Evolutionary conservation across 2,113 vertebrate species (phyloP), one percentile per base, ranked within the genome.

Genomic region (Sitta europaea): DNA sequence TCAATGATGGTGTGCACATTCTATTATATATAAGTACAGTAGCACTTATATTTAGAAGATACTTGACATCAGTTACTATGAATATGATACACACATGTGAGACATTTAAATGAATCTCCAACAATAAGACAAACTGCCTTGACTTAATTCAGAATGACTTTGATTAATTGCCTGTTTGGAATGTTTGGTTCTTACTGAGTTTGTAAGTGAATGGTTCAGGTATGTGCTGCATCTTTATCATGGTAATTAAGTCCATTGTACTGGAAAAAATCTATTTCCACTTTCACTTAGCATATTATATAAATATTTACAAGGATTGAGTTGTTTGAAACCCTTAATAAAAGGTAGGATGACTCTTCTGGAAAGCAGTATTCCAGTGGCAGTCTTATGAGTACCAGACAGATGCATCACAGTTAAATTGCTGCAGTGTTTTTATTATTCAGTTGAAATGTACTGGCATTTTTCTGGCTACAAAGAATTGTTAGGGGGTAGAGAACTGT

Each of bases 301-400:
- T 68, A 91, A 94, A 95, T 96, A 62, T 80, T 89, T 89, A 42
- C 28, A 42, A 89, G 33, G 77, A 68, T 38, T 61, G 70, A 92
- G 48, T 76, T 81, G n/a, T 24, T 66, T 88, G 53, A 91, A 73
- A 54, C 14, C 42, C 57, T 83, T 83, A 62, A 19, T 67, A 79
- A 62, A 79, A 58, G n/a, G 15, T n/a, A 22, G 18, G 48, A 42
- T 38, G n/a, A 18, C 24, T 73, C 4, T 74, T 88, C 33, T 53
- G 47, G 40, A 85, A 61, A 73, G 40, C 70, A 62, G 3, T 86
- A 31, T 94, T 95, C 43, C 47, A 18, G 31, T 67, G 65, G n/a
- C 23, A 28, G 29, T 50, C 38, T 75, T 59, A 47, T 8, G 74
- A 36, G 54, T 86, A 54, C 24, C 74, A n/a, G 35, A 36, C 24